phyloP scores from a whole-genome alignment of 30 jellyfish, hydroid and myxozoan species.

The Haliclystus octoradiatus region DNA sequence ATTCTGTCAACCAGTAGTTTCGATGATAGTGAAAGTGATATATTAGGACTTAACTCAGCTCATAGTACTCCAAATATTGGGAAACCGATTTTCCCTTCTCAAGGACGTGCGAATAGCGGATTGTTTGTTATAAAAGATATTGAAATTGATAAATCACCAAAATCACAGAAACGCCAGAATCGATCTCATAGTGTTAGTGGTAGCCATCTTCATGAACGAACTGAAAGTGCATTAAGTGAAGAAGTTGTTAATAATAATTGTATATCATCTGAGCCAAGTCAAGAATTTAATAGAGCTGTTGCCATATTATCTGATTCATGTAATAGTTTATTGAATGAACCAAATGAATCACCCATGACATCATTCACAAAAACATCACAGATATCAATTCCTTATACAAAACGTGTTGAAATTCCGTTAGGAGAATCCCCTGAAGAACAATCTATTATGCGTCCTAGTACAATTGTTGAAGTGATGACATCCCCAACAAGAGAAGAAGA shows the following conservation, averaged over 20 bases:
- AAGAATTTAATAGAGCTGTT: neutral
- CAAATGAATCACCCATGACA: neutral
- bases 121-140: neutral
- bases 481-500: neutral
- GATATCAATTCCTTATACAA: neutral
- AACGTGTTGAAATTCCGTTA: neutral
- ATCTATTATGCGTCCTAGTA: neutral
- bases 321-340: neutral
- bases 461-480: neutral
- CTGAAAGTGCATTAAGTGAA: conserved; percentile 27
- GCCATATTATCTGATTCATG: neutral
- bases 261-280: neutral
- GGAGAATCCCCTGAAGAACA: neutral
- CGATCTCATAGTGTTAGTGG: conserved; percentile 16
- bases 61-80: conserved; percentile 35
- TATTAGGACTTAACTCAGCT: conserved; percentile 10
- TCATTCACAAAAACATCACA: neutral
- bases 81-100: conserved; percentile 6
- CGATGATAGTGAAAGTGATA: conserved; percentile 34
- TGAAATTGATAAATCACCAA: conserved; percentile 40
- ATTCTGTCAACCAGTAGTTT: conserved; percentile 3
- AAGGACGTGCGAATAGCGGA: neutral
- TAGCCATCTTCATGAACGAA: neutral
- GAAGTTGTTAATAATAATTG: neutral
- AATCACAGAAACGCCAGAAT: conserved; percentile 34